Percentiles rank a stretch among this genome's conserved stretches.
Evolutionary conservation across 2,797 vertebrate genomes (phyloP).

Genomic region (Acomys russatus): DNA sequence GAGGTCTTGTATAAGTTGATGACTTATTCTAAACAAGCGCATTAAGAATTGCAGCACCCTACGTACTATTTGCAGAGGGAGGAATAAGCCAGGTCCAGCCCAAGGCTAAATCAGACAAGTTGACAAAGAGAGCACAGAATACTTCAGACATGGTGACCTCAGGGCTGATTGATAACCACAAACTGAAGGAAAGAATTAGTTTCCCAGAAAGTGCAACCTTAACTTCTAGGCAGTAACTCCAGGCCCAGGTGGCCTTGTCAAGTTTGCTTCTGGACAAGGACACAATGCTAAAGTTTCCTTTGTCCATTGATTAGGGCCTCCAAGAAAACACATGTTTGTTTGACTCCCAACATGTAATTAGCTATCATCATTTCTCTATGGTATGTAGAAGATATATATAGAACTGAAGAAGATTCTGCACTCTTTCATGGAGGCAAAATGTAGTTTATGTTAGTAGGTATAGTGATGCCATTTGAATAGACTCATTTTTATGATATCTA

Average conservation of each 20-base stretch:
- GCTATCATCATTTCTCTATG: not conserved
- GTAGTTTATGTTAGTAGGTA: fast-evolving
- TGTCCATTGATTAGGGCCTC: not conserved
- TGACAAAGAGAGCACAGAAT: not conserved
- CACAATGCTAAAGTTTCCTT: not conserved
- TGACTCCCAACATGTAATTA: not conserved
- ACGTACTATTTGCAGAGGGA: not conserved
- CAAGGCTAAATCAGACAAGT: not conserved
- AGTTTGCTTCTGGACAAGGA: not conserved
- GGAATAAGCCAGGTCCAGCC: not conserved
- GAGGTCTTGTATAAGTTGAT: not conserved
- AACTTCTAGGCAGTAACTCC: not conserved
- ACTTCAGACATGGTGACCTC: not conserved
- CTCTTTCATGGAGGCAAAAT: not conserved
- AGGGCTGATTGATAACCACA: not conserved
- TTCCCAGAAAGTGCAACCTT: not conserved
- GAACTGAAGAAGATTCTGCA: fast-evolving
- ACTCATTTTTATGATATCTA: not conserved
- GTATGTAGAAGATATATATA: not conserved
- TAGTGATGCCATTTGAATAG: not conserved
- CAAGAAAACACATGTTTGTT: not conserved
- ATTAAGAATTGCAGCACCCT: no score
- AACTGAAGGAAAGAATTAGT: not conserved
- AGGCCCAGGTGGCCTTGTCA: not conserved
- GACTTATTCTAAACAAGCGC: not conserved